phyloP scores from a whole-genome alignment of 2,797 vertebrate species.

The Microctenopoma steveboyesi region DNA sequence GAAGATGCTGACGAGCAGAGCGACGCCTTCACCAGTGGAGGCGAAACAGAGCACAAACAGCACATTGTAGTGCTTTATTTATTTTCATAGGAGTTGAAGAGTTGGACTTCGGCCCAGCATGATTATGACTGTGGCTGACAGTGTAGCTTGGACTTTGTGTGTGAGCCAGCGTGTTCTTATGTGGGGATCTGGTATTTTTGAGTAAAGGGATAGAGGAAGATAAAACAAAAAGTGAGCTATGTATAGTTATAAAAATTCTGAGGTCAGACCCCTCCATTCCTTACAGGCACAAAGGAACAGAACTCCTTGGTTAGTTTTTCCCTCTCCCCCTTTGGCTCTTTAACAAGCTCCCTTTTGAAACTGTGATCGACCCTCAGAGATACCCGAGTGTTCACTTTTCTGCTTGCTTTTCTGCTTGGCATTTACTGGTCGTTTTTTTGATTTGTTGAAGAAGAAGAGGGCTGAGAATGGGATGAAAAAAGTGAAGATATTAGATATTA shows the following conservation, averaged over 20 bases:
- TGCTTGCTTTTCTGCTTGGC: constrained; percentile 32
- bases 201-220: constrained; percentile 27
- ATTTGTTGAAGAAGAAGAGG: constrained; percentile 11
- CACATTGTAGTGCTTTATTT: constrained; percentile 75
- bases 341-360: constrained; percentile 23
- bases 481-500: constrained; percentile 16
- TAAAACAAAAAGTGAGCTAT: constrained; percentile 41
- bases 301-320: constrained; percentile 14
- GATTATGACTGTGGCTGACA: constrained; percentile 33
- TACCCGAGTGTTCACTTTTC: constrained; percentile 12
- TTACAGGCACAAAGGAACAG: constrained; percentile 23
- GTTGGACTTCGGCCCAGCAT: constrained; percentile 67
- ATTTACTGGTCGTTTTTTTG: constrained; percentile 26
- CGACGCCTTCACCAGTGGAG: constrained; percentile 52
- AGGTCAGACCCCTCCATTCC: constrained; percentile 31
- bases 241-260: constrained; percentile 55
- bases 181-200: constrained; percentile 45
- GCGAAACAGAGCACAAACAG: constrained; percentile 71
- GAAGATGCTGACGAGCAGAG: constrained; percentile 53
- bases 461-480: not conserved
- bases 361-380: constrained; percentile 7
- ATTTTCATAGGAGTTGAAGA: constrained; percentile 74
- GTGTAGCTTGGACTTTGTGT: constrained; percentile 44
- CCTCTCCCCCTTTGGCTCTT: not conserved
- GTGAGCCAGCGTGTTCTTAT: constrained; percentile 28